Percentiles rank a stretch among this genome's conserved stretches.
Conservation (phyloP, 2,113 vertebrate species). For the Eulemur rufifrons region DNA sequence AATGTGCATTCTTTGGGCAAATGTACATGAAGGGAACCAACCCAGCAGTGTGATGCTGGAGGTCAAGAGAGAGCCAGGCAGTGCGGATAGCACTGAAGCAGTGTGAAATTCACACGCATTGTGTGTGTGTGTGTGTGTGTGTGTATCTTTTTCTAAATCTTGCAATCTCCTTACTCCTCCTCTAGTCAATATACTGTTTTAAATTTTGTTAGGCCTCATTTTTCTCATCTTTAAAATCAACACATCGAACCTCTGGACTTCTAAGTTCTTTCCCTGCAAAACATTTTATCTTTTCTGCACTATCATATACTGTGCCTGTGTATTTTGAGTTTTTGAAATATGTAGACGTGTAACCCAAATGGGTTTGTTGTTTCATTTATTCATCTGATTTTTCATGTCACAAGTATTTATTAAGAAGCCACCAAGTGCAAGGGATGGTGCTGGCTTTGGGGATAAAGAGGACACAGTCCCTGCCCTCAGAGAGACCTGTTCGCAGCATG, state of each 20-base stretch:
- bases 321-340: not conserved
- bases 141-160: not conserved
- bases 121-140: not conserved
- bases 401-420: not conserved
- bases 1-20: not conserved
- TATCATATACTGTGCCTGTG: not conserved
- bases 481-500: not conserved
- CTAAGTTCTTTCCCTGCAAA: not conserved
- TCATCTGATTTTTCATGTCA: not conserved
- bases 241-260: not conserved
- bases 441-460: not conserved
- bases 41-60: not conserved
- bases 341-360: not conserved
- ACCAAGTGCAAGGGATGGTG: not conserved
- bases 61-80: not conserved
- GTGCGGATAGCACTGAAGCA: not conserved
- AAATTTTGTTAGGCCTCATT: not conserved
- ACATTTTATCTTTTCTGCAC: not conserved
- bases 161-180: not conserved
- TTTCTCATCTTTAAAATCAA: not conserved
- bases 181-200: not conserved
- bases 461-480: accelerated
- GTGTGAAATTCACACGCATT: not conserved
- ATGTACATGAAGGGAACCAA: not conserved
- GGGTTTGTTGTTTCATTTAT: not conserved